Conservation (phyloP, 2,113 vertebrate genomes). For the Tylochromis polylepis region DNA sequence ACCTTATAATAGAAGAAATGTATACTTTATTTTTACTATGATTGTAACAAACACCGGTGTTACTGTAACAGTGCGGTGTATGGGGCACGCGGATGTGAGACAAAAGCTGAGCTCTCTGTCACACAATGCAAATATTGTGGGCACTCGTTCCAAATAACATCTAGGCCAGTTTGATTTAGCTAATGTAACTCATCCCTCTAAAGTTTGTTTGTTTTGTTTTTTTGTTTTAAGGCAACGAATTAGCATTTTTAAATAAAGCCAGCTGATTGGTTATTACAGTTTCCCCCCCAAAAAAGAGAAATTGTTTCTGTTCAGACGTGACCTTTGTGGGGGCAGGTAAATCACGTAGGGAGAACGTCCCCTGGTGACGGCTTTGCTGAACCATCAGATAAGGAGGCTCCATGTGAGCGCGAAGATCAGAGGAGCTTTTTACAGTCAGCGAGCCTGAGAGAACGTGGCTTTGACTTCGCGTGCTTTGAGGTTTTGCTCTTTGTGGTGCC, state of each 20-base stretch:
- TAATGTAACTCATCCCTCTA: neutral
- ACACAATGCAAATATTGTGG: neutral
- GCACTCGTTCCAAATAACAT: neutral
- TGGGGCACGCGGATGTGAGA: accelerated
- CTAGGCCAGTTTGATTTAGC: neutral
- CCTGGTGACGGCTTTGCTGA: neutral
- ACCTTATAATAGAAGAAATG: neutral
- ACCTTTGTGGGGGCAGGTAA: neutral
- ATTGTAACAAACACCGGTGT: accelerated
- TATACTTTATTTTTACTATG: neutral
- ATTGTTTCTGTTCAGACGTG: accelerated
- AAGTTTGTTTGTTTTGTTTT: neutral
- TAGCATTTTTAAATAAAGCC: neutral
- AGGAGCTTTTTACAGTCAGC: neutral
- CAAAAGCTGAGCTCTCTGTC: no score
- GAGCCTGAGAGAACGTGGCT: neutral
- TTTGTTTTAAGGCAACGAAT: neutral
- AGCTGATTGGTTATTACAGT: neutral
- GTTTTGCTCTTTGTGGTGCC: neutral
- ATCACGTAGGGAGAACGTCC: accelerated
- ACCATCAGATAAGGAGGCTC: neutral
- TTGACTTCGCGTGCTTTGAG: neutral
- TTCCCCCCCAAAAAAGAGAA: neutral
- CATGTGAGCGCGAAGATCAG: neutral
- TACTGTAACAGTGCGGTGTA: neutral